Percentiles rank a stretch among this genome's conserved stretches.
phyloP scores from a whole-genome alignment of 1,140 invertebrate species.

The Diuraphis noxia region DNA sequence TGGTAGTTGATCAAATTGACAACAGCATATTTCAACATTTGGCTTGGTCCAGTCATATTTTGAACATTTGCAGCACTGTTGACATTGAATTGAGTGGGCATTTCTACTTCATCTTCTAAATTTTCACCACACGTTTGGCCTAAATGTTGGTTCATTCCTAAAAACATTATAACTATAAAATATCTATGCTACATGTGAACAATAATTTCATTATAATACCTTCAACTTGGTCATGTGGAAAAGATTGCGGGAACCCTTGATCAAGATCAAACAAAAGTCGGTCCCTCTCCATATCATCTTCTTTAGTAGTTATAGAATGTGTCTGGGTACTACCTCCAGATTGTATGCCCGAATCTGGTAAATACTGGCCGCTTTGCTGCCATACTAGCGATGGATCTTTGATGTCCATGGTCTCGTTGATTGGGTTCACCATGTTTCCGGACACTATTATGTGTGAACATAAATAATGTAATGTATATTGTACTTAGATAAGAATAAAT shows the following conservation, averaged over 20 bases:
- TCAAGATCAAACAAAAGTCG: conserved; percentile 89
- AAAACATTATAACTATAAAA: conserved; percentile 52
- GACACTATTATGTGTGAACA: background rate
- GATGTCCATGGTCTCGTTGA: conserved; percentile 38
- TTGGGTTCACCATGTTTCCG: conserved; percentile 31
- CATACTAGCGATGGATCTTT: conserved; percentile 42
- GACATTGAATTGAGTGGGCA: conserved; percentile 93
- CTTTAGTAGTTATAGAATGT: conserved; percentile 83
- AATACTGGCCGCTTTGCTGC: conserved; percentile 56
- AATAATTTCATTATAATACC: conserved; percentile 64
- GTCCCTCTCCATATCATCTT: conserved; percentile 81
- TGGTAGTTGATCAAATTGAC: conserved; percentile 99
- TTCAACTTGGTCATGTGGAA: conserved; percentile 93
- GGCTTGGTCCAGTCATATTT: conserved; percentile 90
- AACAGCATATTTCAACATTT: conserved; percentile 96
- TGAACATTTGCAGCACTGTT: conserved; percentile 95
- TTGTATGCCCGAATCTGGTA: conserved; percentile 91
- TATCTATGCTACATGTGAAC: background rate
- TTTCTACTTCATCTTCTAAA: conserved; percentile 93
- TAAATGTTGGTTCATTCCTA: conserved; percentile 93
- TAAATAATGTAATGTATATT: background rate
- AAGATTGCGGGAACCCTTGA: conserved; percentile 84
- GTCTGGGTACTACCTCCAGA: conserved; percentile 93
- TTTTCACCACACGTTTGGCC: conserved; percentile 95
- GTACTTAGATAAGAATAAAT: background rate